Percentiles rank a stretch among this genome's conserved stretches.
Conservation (phyloP, 1,140 invertebrate species). For the Aleiodes sp. region DNA sequence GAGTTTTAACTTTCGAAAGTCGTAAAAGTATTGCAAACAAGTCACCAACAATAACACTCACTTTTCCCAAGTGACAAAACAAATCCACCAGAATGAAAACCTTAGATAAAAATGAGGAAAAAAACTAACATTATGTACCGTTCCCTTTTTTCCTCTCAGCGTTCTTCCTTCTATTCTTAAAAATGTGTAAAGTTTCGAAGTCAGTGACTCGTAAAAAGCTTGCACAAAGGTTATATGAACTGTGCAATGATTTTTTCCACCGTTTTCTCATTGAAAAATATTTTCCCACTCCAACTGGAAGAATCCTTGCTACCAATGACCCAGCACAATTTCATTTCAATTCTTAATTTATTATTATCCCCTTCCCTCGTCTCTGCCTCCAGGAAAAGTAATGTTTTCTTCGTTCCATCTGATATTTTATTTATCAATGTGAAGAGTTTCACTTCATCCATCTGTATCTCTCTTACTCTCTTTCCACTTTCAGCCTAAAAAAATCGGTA, state of each 20-base stretch:
- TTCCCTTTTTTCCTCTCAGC: neutral
- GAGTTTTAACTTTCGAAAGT: neutral
- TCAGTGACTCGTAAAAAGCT: neutral
- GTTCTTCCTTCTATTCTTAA: neutral
- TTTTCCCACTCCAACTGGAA: no score
- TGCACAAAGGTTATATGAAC: neutral
- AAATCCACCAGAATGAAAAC: constrained; percentile 4
- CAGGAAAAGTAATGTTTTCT: constrained; percentile 14
- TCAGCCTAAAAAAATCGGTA: constrained; percentile 23
- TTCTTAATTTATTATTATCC: neutral
- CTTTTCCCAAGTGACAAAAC: neutral
- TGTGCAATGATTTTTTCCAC: neutral
- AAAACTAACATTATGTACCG: no score
- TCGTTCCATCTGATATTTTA: constrained; percentile 20
- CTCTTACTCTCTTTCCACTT: neutral
- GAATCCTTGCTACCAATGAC: neutral
- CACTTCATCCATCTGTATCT: neutral
- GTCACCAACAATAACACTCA: neutral
- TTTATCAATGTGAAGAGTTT: constrained; percentile 22
- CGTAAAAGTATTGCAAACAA: neutral
- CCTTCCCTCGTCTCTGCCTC: neutral
- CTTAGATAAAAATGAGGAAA: no score
- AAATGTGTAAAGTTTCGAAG: neutral
- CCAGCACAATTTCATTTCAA: neutral
- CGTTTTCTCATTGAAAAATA: neutral